Evolutionary conservation across 2,797 vertebrate species (phyloP), one percentile per base, ranked within the genome.

Genomic region (Oreortyx pictus): DNA sequence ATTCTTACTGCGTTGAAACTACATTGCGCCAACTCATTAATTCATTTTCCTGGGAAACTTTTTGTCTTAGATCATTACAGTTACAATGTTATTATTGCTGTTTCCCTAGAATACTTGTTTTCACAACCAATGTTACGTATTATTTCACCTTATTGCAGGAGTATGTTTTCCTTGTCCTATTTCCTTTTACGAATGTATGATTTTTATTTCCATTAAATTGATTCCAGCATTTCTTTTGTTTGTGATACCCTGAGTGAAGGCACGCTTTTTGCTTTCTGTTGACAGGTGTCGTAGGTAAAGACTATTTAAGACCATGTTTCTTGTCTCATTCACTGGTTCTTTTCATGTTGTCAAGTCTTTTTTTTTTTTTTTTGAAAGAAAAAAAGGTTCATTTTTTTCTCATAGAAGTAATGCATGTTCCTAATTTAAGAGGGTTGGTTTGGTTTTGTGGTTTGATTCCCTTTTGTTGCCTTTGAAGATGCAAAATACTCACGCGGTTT

Each of bases 221-320:
- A 16, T 59, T 41, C 2, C 27, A 22, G 9, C 20, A 31, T 61
- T 66, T 82, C 41, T 84, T 41, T 84, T 10, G 6, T 9, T 83
- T 44, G 9, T 20, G 27, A 13, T 59, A 33, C 8, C 7, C 27
- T 23, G 31, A 83, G 14, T 65, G 7, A 19, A 82, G 31, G 1
- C 39, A 11, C 37, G 39, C 16, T 41, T 47, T 89, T 29, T 11
- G 5, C 52, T 74, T 74, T 17, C 14, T 33, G 52, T 8, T 77
- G 43, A 7, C 65, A 49, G 16, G 1, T 41, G 25, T 47, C 65
- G 16, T n/a, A 43, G 37, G 33, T n/a, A 23, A 31, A 20, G 15
- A 7, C 56, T 16, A 25, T 52, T 16, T 16, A 47, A 7, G 54
- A 46, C 6, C 7, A 4, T 0, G 1, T 54, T 60, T 79, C 6